Percentiles rank a stretch among this genome's conserved stretches.
phyloP scores from a whole-genome alignment of 2,113 vertebrate genomes.

The Rhipidura dahli region DNA sequence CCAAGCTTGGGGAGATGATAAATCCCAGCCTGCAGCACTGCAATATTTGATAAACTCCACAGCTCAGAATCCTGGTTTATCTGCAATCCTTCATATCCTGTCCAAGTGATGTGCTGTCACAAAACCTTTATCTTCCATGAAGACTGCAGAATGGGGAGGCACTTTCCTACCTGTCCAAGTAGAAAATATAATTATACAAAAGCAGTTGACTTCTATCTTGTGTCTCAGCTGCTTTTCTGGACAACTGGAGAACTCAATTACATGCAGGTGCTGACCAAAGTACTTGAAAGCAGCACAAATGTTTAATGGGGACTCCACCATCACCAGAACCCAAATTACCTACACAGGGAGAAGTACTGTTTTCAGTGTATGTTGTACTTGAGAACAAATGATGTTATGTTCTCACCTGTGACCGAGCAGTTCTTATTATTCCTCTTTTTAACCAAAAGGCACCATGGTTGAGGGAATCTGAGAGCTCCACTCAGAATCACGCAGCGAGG shows the following conservation, averaged over 20 bases:
- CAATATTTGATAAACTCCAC: neutral
- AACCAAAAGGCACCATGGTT: neutral
- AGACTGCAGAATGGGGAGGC: neutral
- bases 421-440: neutral
- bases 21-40: neutral
- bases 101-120: neutral
- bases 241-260: neutral
- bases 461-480: neutral
- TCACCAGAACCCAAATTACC: neutral
- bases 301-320: neutral
- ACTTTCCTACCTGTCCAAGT: neutral
- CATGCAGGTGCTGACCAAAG: neutral
- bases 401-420: neutral
- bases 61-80: constrained; percentile 1
- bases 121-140: neutral
- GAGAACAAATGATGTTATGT: neutral
- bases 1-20: neutral
- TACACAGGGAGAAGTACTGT: neutral
- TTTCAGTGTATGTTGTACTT: neutral
- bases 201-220: neutral
- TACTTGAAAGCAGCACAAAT: neutral
- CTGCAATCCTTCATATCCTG: neutral
- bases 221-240: neutral
- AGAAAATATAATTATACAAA: neutral
- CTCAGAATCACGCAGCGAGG: neutral